Conservation (phyloP, 2,888 invertebrate species). For the Metacarcinus magister region DNA sequence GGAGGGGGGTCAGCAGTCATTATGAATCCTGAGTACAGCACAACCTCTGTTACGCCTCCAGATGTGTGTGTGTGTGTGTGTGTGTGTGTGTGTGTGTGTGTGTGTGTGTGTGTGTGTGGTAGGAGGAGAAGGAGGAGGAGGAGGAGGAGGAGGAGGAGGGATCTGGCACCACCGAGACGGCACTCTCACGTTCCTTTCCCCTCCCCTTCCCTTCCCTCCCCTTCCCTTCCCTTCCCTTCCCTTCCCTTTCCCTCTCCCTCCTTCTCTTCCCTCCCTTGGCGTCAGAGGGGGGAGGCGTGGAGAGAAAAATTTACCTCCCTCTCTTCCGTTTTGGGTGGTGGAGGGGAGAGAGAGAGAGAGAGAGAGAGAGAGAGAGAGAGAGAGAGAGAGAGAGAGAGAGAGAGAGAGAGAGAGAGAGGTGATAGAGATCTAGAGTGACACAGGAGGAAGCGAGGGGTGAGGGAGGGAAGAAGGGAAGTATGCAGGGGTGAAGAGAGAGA, state of each 20-base stretch:
- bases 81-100: too few species aligned
- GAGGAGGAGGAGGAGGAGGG: slow-evolving; percentile 26
- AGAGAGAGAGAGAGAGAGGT: background rate
- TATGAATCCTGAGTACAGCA: background rate
- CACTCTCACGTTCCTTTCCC: background rate
- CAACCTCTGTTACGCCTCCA: background rate
- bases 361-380: background rate
- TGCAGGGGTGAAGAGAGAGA: background rate
- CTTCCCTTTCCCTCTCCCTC: too few species aligned
- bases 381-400: background rate
- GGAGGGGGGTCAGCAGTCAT: background rate
- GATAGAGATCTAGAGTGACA: background rate
- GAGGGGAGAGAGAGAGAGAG: background rate
- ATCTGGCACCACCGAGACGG: background rate
- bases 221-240: background rate
- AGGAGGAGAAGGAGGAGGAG: background rate
- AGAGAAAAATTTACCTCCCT: background rate
- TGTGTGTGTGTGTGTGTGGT: background rate
- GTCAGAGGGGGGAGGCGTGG: background rate
- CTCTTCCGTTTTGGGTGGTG: background rate
- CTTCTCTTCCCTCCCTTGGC: background rate
- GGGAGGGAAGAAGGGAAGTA: background rate
- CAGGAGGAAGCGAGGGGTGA: background rate
- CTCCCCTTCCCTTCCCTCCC: background rate
- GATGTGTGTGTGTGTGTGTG: slow-evolving; percentile 16